A percentile compares a stretch with the other conserved stretches of the same genome.
These are phyloP conservation scores for Eutrigla gurnardus DNA, from an alignment of 2,797 vertebrate species.

Conservation along the genomic window DNA sequence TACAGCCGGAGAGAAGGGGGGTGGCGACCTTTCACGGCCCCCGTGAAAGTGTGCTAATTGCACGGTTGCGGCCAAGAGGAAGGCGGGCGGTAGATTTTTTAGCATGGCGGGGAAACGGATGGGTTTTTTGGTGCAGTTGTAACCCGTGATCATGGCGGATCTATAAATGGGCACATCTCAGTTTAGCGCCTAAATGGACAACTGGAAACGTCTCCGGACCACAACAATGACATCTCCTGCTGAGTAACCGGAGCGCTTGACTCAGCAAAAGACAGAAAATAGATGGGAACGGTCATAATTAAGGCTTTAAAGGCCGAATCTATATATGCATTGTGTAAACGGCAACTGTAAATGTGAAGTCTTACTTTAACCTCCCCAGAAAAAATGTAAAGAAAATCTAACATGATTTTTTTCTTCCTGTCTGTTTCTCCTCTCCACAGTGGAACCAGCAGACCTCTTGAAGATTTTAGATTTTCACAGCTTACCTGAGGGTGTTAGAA, in stretches of 20 bases:
- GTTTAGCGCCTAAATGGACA: conserved; percentile 60
- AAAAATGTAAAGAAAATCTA: no score
- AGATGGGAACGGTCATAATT: conserved; percentile 11
- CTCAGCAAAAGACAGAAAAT: conserved; percentile 58
- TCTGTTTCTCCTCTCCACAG: conserved; percentile 73
- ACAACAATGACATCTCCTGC: conserved; percentile 47
- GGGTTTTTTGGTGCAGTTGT: conserved; percentile 44
- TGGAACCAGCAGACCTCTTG: conserved; percentile 94
- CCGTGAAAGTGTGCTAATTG: conserved; percentile 77
- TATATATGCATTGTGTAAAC: conserved; percentile 10
- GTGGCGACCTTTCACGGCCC: conserved; percentile 3
- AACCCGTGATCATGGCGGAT: conserved; percentile 73
- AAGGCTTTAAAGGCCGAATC: not conserved
- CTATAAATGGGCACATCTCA: conserved; percentile 74
- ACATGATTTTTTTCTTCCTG: conserved; percentile 13
- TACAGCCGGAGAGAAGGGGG: conserved; percentile 35
- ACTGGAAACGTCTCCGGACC: conserved; percentile 55
- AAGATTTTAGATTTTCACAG: conserved; percentile 98
- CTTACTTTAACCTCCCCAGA: no score
- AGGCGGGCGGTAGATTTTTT: conserved; percentile 60
- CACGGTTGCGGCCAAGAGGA: conserved; percentile 66
- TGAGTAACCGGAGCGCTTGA: conserved; percentile 48
- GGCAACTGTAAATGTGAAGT: not conserved
- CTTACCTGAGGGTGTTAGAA: conserved; percentile 95
- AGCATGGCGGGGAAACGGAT: conserved; percentile 44